These are phyloP conservation scores for Rhagium mordax DNA, from an alignment of 2,888 invertebrate genomes.

Conservation along the genomic window DNA sequence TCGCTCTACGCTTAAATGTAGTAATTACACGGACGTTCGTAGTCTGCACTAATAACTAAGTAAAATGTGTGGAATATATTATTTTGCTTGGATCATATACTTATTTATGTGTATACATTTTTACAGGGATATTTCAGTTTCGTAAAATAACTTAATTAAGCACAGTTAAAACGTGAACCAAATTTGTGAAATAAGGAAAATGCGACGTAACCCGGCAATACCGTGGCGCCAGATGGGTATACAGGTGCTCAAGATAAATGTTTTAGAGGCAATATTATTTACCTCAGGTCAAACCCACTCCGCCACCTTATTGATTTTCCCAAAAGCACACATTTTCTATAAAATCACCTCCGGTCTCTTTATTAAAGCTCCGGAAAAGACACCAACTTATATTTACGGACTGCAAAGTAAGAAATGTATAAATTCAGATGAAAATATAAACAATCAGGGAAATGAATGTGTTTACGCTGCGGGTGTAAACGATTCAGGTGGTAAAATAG, in stretches of 20 bases:
- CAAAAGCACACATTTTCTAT: constrained; percentile 55
- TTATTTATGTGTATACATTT: not conserved
- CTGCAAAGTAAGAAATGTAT: constrained; percentile 1
- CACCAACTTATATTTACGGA: constrained; percentile 12
- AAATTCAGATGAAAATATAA: not conserved
- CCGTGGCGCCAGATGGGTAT: constrained; percentile 57
- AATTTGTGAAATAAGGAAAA: constrained; percentile 23
- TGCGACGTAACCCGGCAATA: constrained; percentile 14
- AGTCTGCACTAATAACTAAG: no score
- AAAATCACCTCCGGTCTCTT: constrained; percentile 28
- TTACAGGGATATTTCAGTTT: not conserved
- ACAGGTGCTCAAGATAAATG: constrained; percentile 63
- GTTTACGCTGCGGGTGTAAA: not conserved
- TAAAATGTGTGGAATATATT: no score
- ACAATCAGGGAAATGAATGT: not conserved
- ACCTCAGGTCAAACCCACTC: constrained; percentile 55
- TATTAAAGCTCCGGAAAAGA: not conserved
- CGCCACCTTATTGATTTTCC: constrained; percentile 59
- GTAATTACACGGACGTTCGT: no score
- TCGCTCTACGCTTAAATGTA: no score
- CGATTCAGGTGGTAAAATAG: not conserved
- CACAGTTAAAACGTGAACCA: not conserved
- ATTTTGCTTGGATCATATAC: no score
- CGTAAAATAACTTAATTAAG: constrained; percentile 6
- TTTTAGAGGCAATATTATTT: constrained; percentile 59